phyloP scores from a whole-genome alignment of 1,140 invertebrate species.

The Brachionus koreanus region DNA sequence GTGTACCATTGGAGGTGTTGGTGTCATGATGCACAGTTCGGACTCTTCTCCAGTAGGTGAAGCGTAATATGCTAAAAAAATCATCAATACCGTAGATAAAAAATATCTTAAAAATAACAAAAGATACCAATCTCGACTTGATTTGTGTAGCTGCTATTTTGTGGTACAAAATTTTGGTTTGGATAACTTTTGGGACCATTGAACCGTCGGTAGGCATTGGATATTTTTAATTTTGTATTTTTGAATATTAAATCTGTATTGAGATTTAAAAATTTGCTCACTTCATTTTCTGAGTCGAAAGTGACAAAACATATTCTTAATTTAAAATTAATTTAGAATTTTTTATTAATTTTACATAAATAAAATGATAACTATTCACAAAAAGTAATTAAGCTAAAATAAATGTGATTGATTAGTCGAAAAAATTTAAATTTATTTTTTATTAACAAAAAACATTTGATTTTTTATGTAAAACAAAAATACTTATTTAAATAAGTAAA shows the following conservation, averaged over 20 bases:
- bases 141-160: not conserved
- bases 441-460: no score
- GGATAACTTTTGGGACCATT: not conserved
- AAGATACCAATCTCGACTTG: constrained; percentile 4
- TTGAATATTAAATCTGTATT: constrained; percentile 17
- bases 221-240: constrained; percentile 27
- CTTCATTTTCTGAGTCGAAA: constrained; percentile 1
- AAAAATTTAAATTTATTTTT: no score
- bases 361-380: no score
- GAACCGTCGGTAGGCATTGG: constrained; percentile 7
- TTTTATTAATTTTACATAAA: constrained; percentile 4
- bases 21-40: not conserved
- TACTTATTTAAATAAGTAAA: not conserved
- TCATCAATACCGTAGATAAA: not conserved
- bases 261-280: not conserved
- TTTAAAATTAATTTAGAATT: not conserved
- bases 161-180: not conserved
- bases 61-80: not conserved
- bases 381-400: no score
- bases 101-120: not conserved
- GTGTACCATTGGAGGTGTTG: not conserved
- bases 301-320: constrained; percentile 30
- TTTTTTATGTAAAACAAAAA: not conserved
- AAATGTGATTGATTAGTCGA: no score
- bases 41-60: not conserved